Conservation (phyloP, 2,797 vertebrate species). For the Gouania willdenowi region DNA sequence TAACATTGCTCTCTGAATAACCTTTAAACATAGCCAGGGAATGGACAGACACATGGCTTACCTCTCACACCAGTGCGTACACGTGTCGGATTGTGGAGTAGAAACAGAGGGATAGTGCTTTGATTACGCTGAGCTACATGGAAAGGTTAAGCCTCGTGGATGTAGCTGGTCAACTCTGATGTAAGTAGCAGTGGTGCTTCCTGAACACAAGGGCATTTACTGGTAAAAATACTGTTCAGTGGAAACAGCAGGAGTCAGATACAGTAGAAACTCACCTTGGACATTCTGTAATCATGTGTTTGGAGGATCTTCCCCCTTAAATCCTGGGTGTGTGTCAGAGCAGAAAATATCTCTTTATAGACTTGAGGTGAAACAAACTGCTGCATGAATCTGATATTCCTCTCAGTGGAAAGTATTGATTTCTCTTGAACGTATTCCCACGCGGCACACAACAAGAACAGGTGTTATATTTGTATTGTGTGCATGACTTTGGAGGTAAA, state of each 20-base stretch:
- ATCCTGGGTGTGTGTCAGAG: slow-evolving; percentile 19
- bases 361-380: slow-evolving; percentile 24
- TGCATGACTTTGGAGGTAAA: slow-evolving; percentile 20
- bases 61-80: too few relatives aligned
- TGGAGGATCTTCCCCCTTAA: too few relatives aligned
- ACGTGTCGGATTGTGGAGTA: too few relatives aligned
- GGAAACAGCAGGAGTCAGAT: slow-evolving; percentile 1
- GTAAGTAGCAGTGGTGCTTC: too few relatives aligned
- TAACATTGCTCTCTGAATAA: too few relatives aligned
- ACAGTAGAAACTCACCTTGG: slow-evolving; percentile 25
- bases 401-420: slow-evolving; percentile 45
- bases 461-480: slow-evolving; percentile 23
- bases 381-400: slow-evolving; percentile 6
- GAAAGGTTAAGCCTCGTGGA: too few relatives aligned
- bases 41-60: too few relatives aligned
- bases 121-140: too few relatives aligned
- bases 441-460: slow-evolving; percentile 13
- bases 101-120: too few relatives aligned
- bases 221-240: slow-evolving; percentile 7
- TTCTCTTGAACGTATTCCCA: slow-evolving; percentile 34
- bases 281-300: slow-evolving; percentile 16
- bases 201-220: too few relatives aligned
- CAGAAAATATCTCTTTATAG: slow-evolving; percentile 15
- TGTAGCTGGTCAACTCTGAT: too few relatives aligned
- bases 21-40: too few relatives aligned